Evolutionary conservation across 2,113 vertebrate genomes (phyloP), one percentile per base, ranked within the genome.

Genomic region (Oxygymnocypris stewartii): DNA sequence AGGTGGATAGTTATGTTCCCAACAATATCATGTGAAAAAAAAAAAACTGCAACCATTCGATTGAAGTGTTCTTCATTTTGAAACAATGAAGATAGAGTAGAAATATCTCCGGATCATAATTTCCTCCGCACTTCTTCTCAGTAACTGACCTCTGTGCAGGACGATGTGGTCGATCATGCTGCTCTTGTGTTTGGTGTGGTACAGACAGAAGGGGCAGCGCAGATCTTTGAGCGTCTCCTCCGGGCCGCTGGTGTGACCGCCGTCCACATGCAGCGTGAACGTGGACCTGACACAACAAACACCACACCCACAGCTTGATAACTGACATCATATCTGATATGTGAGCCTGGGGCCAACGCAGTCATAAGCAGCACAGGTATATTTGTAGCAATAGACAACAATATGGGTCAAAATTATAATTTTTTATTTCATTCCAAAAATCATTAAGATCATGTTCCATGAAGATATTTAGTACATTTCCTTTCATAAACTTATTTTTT

Each of bases 141-240:
- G 57, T 61, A 61, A 20, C 71, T 79, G 95, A 99, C 98, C 98
- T 97, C 96, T 95, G 92, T 99, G 98, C 90, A 99, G 96, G 89
- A 99, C 96, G 69, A 99, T 97, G 91, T 99, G 98, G 92, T 99
- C 97, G 0, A 99, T 99, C 97, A 99, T 99, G 94, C 97, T 99
- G 94, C 96, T 96, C 91, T 98, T 99, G 93, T 97, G 96, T 96
- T 97, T 98, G 95, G 97, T 99, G 95, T 99, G 97, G 91, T 99
- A 99, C 87, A 99, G 97, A 92, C 98, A 99, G 88, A 99, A 96
- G 57, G 98, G 98, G 91, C 98, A 99, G 88, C 96, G 97, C 54
- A 99, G 96, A 86, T 99, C 97, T 95, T 97, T 97, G 87, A 95
- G 96, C 85, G 95, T 93, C 92, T 98, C 96, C 79, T 97, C 96